A percentile compares a stretch with the other conserved stretches of the same genome.
Evolutionary conservation across 2,797 vertebrate species (phyloP).

Genomic region (Sarcoramphus papa): DNA sequence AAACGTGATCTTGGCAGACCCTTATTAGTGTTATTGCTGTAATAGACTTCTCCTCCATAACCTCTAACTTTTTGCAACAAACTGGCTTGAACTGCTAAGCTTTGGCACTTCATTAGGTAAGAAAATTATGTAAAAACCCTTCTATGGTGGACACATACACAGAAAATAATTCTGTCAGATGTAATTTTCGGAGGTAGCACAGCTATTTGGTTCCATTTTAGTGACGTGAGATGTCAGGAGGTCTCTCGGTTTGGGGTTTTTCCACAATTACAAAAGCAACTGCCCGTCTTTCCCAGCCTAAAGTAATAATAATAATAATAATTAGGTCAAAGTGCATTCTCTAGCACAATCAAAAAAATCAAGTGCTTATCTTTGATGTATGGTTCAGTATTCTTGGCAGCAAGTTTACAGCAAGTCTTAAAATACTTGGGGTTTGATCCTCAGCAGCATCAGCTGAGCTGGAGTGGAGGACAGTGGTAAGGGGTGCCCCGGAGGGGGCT

Average conservation of each 20-base stretch:
- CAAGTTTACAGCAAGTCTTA: background rate
- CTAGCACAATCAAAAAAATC: slow-evolving; percentile 4
- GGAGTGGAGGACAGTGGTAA: background rate
- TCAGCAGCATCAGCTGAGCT: background rate
- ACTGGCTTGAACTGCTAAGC: slow-evolving; percentile 16
- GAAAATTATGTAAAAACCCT: slow-evolving; percentile 21
- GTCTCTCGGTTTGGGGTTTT: slow-evolving; percentile 19
- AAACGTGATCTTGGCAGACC: slow-evolving; percentile 19
- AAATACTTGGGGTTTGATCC: background rate
- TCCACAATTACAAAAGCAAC: slow-evolving; percentile 31
- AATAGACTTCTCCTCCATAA: slow-evolving; percentile 37
- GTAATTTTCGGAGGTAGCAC: background rate
- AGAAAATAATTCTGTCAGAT: slow-evolving; percentile 12
- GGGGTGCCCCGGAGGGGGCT: background rate
- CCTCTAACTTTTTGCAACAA: slow-evolving; percentile 36
- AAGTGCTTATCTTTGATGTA: slow-evolving; percentile 16
- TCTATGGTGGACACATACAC: background rate
- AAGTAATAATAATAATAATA: slow-evolving; percentile 9
- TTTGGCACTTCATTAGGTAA: slow-evolving; percentile 44
- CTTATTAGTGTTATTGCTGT: slow-evolving; percentile 43
- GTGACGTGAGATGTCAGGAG: slow-evolving; percentile 12
- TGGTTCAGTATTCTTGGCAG: background rate
- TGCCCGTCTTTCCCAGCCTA: background rate
- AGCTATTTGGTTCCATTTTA: slow-evolving; percentile 50
- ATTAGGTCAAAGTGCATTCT: slow-evolving; percentile 34